Evolutionary conservation across 2,888 invertebrate genomes (phyloP).

Genomic region (Augochlorella aurata): DNA sequence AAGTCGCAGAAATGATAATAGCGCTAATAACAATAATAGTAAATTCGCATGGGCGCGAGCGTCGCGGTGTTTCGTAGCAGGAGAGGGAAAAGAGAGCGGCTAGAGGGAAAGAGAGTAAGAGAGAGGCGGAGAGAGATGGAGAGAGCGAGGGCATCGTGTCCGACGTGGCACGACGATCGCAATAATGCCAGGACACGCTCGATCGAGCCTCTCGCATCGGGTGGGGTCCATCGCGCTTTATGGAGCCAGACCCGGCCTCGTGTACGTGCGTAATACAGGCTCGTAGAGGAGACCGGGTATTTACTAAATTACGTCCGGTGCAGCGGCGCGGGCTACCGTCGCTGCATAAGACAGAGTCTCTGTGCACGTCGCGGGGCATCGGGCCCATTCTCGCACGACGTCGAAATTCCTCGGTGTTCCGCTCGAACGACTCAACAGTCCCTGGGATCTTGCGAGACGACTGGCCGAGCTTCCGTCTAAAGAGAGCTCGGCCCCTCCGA

Average conservation of each 20-base stretch:
- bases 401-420: constrained; percentile 48
- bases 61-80: background rate
- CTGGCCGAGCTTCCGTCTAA: constrained; percentile 28
- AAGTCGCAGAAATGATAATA: background rate
- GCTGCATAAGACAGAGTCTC: constrained; percentile 23
- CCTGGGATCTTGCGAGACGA: constrained; percentile 36
- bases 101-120: background rate
- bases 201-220: constrained; percentile 73
- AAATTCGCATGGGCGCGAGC: background rate
- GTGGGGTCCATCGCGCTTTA: constrained; percentile 73
- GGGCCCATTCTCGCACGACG: constrained; percentile 20
- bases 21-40: constrained; percentile 11
- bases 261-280: constrained; percentile 57
- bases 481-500: background rate
- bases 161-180: constrained; percentile 70
- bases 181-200: constrained; percentile 76
- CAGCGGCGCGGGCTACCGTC: constrained; percentile 45
- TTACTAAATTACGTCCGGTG: constrained; percentile 67
- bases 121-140: constrained; percentile 13
- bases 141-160: constrained; percentile 61
- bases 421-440: constrained; percentile 43
- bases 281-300: constrained; percentile 54
- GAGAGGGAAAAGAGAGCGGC: constrained; percentile 5
- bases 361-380: constrained; percentile 21
- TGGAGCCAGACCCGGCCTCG: constrained; percentile 43